Conservation (phyloP, 2,797 vertebrate genomes). For the Peromyscus aztecus region DNA sequence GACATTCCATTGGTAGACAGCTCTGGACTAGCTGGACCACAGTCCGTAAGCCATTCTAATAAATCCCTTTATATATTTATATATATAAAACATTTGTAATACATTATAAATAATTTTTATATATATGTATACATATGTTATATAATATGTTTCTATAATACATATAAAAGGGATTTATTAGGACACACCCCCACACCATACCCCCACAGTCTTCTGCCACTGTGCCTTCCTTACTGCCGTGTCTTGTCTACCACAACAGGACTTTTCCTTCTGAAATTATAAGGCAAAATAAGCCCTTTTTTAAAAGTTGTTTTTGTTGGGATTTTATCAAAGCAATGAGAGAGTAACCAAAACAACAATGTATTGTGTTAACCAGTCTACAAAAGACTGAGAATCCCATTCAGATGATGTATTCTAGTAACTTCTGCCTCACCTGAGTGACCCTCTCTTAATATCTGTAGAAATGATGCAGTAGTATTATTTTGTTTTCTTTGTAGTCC, state of each 20-base stretch:
- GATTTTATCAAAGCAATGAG: background rate
- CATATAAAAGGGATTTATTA: no score
- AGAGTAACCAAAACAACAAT: background rate
- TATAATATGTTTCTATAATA: no score
- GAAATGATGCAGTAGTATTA: background rate
- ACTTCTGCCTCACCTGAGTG: background rate
- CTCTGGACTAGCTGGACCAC: no score
- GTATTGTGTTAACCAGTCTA: background rate
- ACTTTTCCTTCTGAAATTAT: background rate
- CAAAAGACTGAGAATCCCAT: background rate
- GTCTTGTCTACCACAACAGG: background rate
- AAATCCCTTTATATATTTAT: no score
- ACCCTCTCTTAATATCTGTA: background rate
- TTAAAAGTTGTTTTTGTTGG: no score
- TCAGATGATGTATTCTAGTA: background rate
- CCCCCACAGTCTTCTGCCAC: background rate
- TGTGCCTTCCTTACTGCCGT: background rate
- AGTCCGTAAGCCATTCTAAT: no score
- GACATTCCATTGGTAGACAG: no score
- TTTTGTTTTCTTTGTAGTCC: background rate
- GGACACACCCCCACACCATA: no score
- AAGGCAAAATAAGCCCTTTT: background rate
- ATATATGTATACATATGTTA: no score
- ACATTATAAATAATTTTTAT: no score
- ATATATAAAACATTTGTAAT: no score